Base-by-base conservation (phyloP, 1,140 invertebrate species). In the Hydropsyche tenuis region DNA sequence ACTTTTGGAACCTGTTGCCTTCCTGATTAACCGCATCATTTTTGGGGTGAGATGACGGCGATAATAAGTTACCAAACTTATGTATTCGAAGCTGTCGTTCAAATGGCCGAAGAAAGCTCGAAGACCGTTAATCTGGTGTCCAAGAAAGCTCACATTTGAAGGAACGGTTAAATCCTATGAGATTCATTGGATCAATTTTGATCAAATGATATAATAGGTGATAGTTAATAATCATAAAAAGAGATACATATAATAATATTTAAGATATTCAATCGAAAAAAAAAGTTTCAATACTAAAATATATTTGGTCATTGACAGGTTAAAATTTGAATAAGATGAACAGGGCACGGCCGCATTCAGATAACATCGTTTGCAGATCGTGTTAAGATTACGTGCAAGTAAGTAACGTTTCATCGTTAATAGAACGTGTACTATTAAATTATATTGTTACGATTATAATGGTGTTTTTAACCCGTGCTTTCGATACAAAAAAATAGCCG, bases 1-100 rank as follows among this genome's bases (percentile, higher is more conserved):
- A 23, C 56, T 60, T 60, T 60, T 60, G 56, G 56, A 60, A 60
- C 56, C 56, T 60, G 56, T 60, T 60, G 56, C 56, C 56, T 60
- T 60, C 56, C 56, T 27, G 56, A 60, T 60, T 60, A 60, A 60
- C 56, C 56, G 22, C 56, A 60, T 60, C 56, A 60, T 60, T 60
- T 60, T 60, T 60, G 56, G 56, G 56, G 56, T 60, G 56, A 60
- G 56, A 60, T 60, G 56, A 60, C 56, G 20, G 56, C 56, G 56
- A 60, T 60, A 60, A 60, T 60, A 20, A 60, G 56, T 60, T 60
- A 60, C 23, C 45, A 37, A 37, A 37, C 45, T 2, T 4, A 48
- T 14, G 22, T 12, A 23, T 12, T n/a, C 9, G 56, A 18, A 22
- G 56, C 56, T 60, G 56, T 60, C 56, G 56, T 23, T 60, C 56